Conservation (phyloP, 1,140 invertebrate species). For the Calephelis virginiensis region DNA sequence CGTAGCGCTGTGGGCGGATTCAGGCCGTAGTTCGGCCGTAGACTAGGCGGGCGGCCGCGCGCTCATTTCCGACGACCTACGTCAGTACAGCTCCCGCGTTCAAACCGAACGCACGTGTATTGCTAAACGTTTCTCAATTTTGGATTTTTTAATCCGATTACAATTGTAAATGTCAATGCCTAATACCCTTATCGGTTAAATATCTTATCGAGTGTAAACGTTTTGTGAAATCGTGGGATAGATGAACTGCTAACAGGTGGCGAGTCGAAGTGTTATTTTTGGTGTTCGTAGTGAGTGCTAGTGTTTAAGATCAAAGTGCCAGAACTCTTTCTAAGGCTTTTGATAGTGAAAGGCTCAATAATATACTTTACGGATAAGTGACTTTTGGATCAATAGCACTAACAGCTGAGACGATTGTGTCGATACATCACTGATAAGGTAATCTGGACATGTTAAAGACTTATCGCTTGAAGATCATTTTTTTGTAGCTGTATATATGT, state of each 20-base stretch:
- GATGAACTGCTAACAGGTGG: slow-evolving; percentile 45
- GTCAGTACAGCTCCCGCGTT: slow-evolving; percentile 59
- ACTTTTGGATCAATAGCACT: slow-evolving; percentile 53
- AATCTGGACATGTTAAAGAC: slow-evolving; percentile 26
- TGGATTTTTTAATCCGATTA: slow-evolving; percentile 19
- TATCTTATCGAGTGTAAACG: slow-evolving; percentile 9
- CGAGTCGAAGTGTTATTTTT: slow-evolving; percentile 56
- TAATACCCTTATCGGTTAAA: not conserved
- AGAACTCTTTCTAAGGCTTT: slow-evolving; percentile 39
- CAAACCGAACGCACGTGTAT: slow-evolving; percentile 34
- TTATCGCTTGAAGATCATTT: not conserved
- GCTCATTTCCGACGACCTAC: slow-evolving; percentile 42
- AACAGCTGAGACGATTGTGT: slow-evolving; percentile 58
- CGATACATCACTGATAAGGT: slow-evolving; percentile 48
- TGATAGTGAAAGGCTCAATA: slow-evolving; percentile 39
- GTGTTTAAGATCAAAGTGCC: slow-evolving; percentile 48
- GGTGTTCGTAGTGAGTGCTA: slow-evolving; percentile 44
- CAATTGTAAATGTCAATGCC: not conserved
- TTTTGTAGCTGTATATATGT: not conserved
- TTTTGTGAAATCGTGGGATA: not conserved
- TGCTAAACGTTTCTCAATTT: not conserved
- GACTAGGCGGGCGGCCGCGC: slow-evolving; percentile 41
- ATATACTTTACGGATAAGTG: slow-evolving; percentile 46
- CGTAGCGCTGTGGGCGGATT: slow-evolving; percentile 61
- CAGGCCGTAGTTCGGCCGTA: slow-evolving; percentile 47